These are phyloP conservation scores for Coregonus ussuriensis DNA, from an alignment of 2,797 vertebrate species.

Conservation along the genomic window DNA sequence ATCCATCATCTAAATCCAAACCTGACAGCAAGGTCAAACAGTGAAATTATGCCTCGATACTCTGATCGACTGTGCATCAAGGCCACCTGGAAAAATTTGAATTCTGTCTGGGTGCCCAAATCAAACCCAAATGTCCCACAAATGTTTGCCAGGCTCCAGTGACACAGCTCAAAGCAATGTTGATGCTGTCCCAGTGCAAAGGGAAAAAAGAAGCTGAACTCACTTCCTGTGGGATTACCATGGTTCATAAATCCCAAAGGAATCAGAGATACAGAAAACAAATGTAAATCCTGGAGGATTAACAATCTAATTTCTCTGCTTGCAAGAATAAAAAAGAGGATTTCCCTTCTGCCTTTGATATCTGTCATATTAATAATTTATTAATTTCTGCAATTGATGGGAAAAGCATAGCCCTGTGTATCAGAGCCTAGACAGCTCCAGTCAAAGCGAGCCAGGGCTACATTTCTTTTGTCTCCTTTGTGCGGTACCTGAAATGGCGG, in stretches of 20 bases:
- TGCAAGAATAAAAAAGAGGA: conserved; percentile 46
- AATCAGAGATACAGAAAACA: conserved; percentile 55
- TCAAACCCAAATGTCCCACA: conserved; percentile 8
- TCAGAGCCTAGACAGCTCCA: conserved; percentile 22
- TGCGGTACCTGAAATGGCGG: conserved; percentile 40
- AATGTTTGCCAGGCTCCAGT: conserved; percentile 4
- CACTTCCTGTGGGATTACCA: conserved; percentile 48
- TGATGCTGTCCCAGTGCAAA: conserved; percentile 9
- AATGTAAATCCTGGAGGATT: conserved; percentile 56
- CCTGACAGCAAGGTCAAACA: conserved; percentile 3
- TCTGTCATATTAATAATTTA: conserved; percentile 54
- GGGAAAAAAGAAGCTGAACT: conserved; percentile 28
- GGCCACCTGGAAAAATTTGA: conserved; percentile 6
- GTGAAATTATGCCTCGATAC: background rate
- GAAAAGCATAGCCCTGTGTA: conserved; percentile 11
- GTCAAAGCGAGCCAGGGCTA: conserved; percentile 22
- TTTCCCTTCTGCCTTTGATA: conserved; percentile 43
- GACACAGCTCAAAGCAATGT: conserved; percentile 19
- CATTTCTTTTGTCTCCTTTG: conserved; percentile 12
- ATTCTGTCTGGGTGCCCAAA: conserved; percentile 2
- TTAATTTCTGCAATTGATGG: conserved; percentile 44
- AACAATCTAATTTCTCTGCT: conserved; percentile 56
- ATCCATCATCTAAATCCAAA: conserved; percentile 10
- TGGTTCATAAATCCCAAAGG: conserved; percentile 54
- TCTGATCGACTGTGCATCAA: conserved; percentile 6